Evolutionary conservation across 1,140 invertebrate genomes (phyloP).

Genomic region (Phenacoccus solenopsis): DNA sequence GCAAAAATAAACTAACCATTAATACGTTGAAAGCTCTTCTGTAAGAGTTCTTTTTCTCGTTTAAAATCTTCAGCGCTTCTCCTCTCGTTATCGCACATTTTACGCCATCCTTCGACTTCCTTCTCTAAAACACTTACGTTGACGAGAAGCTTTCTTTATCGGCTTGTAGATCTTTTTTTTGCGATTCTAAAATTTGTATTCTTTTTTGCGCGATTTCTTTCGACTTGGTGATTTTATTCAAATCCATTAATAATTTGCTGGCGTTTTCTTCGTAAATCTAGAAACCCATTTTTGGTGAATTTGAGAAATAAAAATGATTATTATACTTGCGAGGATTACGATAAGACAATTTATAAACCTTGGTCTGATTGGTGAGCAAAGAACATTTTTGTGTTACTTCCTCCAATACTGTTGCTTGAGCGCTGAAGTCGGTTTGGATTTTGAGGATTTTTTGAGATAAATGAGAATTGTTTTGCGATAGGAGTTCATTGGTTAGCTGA

Average conservation of each 20-base stretch:
- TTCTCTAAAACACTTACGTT: not conserved
- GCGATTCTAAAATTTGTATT: not conserved
- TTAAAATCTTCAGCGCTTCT: not conserved
- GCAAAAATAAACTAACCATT: not conserved
- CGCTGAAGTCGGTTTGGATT: not conserved
- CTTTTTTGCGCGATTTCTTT: constrained; percentile 5
- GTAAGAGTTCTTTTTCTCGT: not conserved
- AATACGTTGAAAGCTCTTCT: not conserved
- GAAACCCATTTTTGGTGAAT: not conserved
- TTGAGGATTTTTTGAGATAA: constrained; percentile 9
- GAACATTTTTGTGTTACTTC: not conserved
- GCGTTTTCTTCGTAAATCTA: constrained; percentile 12
- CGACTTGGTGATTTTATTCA: not conserved
- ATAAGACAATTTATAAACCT: not conserved
- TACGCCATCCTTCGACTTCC: not conserved
- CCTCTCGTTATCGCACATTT: constrained; percentile 5
- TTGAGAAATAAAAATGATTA: not conserved
- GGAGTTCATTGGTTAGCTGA: not conserved
- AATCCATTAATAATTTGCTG: not conserved
- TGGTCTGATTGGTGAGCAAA: not conserved
- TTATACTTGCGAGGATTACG: not conserved
- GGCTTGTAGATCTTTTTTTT: not conserved
- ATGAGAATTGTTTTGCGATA: constrained; percentile 7
- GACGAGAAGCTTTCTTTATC: not conserved
- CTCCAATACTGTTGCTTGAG: not conserved